These are phyloP conservation scores for Meta bourneti DNA, from an alignment of 2,888 invertebrate species.

Conservation along the genomic window DNA sequence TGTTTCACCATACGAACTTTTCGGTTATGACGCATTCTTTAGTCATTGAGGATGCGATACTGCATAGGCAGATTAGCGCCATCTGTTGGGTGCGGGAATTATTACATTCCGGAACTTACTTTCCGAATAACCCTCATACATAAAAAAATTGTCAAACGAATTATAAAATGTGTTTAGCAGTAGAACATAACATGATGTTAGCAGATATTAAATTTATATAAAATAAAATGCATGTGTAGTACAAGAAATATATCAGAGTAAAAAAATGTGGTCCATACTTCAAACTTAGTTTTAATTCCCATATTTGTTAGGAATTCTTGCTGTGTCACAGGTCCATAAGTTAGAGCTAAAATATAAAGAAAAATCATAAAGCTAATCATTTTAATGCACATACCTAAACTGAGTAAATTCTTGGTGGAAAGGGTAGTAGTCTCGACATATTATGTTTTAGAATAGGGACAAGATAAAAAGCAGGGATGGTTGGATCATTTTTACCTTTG, in stretches of 20 bases:
- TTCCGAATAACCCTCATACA: no score
- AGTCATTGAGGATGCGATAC: no score
- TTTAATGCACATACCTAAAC: neutral
- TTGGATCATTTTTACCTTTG: conserved; percentile 79
- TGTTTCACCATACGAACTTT: no score
- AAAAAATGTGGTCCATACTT: conserved; percentile 82
- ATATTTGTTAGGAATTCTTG: conserved; percentile 89
- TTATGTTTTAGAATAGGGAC: neutral
- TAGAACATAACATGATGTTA: no score
- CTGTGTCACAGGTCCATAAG: conserved; percentile 93
- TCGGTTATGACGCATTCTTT: no score
- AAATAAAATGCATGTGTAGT: neutral
- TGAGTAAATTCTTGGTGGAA: neutral
- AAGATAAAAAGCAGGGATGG: neutral
- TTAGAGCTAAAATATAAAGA: conserved; percentile 82
- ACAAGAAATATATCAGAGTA: neutral
- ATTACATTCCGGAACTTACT: no score
- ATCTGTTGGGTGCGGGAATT: no score
- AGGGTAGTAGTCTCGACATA: neutral
- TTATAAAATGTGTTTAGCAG: no score
- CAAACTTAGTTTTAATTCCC: conserved; percentile 89
- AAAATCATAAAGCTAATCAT: neutral
- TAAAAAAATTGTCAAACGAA: no score
- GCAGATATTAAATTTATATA: no score
- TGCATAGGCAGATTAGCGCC: no score